A percentile compares a stretch with the other conserved stretches of the same genome.
phyloP scores from a whole-genome alignment of 1,140 invertebrate genomes.

The Cecropterus lyciades region DNA sequence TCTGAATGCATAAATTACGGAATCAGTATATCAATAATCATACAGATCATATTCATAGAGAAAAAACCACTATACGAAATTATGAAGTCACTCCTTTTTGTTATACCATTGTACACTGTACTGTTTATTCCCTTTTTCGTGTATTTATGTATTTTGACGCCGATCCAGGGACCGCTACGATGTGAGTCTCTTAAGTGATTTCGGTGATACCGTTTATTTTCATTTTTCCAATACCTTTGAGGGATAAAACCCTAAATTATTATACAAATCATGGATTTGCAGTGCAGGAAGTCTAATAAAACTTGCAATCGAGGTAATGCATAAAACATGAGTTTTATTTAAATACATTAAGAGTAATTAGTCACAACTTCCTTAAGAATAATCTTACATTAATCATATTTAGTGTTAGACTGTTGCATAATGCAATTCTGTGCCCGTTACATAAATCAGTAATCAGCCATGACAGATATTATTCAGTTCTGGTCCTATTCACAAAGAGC shows the following conservation, averaged over 20 bases:
- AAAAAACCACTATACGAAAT: too few relatives aligned
- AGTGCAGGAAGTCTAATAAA: conserved; percentile 4
- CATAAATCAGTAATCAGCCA: conserved; percentile 36
- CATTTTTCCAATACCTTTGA: background rate
- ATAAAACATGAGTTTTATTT: conserved; percentile 13
- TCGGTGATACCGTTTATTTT: background rate
- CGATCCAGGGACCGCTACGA: too few relatives aligned
- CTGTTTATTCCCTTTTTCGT: too few relatives aligned
- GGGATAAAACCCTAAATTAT: background rate
- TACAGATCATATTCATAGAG: too few relatives aligned
- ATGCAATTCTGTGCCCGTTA: conserved; percentile 6
- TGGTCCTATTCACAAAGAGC: background rate
- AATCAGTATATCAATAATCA: too few relatives aligned
- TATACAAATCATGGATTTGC: background rate
- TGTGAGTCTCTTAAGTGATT: background rate
- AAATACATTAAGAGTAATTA: conserved; percentile 5
- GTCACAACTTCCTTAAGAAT: conserved; percentile 8
- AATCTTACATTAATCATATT: conserved; percentile 15
- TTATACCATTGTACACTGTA: too few relatives aligned
- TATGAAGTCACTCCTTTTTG: too few relatives aligned
- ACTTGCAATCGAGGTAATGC: conserved; percentile 1
- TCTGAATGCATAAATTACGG: too few relatives aligned
- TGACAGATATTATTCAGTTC: conserved; percentile 35
- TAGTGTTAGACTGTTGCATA: conserved; percentile 6
- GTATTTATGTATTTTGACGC: background rate